Percentiles rank a stretch among this genome's conserved stretches.
These are phyloP conservation scores for Microchrysa polita DNA, from an alignment of 2,888 invertebrate species.

Conservation along the genomic window DNA sequence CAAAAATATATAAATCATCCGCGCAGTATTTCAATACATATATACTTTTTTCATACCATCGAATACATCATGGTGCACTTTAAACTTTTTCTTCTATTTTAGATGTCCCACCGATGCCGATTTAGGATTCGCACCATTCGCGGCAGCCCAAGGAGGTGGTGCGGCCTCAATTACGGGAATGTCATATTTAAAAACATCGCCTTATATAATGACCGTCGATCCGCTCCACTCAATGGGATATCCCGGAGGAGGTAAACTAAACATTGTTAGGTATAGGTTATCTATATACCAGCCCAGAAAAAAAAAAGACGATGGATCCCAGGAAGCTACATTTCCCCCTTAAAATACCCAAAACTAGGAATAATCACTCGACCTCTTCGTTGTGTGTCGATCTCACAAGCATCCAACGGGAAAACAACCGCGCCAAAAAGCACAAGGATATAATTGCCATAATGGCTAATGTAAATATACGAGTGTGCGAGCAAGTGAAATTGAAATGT, in stretches of 20 bases:
- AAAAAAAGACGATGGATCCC: too few relatives aligned
- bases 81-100: slow-evolving; percentile 53
- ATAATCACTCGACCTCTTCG: too few relatives aligned
- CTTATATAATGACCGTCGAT: slow-evolving; percentile 72
- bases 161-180: slow-evolving; percentile 67
- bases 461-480: slow-evolving; percentile 48
- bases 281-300: too few relatives aligned
- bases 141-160: slow-evolving; percentile 62
- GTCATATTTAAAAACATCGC: slow-evolving; percentile 70
- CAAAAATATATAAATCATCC: too few relatives aligned
- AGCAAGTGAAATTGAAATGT: slow-evolving; percentile 48
- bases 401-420: too few relatives aligned
- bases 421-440: slow-evolving; percentile 27
- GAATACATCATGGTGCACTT: not conserved
- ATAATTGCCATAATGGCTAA: slow-evolving; percentile 49
- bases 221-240: slow-evolving; percentile 75
- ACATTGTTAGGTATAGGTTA: slow-evolving; percentile 51
- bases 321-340: too few relatives aligned
- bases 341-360: too few relatives aligned
- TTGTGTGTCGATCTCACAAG: too few relatives aligned
- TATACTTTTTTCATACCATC: too few relatives aligned
- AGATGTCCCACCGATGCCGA: slow-evolving; percentile 70
- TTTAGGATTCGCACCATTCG: slow-evolving; percentile 69
- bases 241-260: slow-evolving; percentile 65
- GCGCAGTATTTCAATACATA: too few relatives aligned